Percentiles rank a stretch among this genome's conserved stretches.
Conservation (phyloP, 2,888 invertebrate species). For the Campoplex capitator region DNA sequence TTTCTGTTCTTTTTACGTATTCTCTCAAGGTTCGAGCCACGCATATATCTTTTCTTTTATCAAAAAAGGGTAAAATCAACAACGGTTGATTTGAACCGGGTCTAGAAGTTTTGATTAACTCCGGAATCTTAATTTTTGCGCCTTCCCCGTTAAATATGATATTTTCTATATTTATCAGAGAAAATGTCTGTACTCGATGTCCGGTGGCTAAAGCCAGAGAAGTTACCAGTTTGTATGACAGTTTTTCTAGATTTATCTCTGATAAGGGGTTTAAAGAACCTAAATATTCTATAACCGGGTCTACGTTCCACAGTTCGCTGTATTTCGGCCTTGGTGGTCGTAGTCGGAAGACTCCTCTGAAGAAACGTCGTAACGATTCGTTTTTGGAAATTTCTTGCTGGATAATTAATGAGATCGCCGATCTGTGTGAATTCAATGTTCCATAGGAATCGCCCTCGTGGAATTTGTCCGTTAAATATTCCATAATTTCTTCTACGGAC, state of each 20-base stretch:
- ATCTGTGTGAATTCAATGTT: conserved; percentile 60
- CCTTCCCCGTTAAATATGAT: conserved; percentile 44
- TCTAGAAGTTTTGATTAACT: conserved; percentile 51
- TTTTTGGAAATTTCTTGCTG: conserved; percentile 59
- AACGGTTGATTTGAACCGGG: conserved; percentile 35
- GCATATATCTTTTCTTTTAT: conserved; percentile 40
- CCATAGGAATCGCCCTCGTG: conserved; percentile 42
- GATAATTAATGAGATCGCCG: conserved; percentile 72
- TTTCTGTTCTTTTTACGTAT: conserved; percentile 45
- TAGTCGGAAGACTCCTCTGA: conserved; percentile 38
- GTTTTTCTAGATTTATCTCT: conserved; percentile 26
- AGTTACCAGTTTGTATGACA: conserved; percentile 41
- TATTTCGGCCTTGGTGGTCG: conserved; percentile 49
- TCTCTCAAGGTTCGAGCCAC: conserved; percentile 17
- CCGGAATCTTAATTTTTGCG: conserved; percentile 45
- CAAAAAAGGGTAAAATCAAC: conserved; percentile 38
- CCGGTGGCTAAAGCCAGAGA: conserved; percentile 62
- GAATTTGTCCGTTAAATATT: conserved; percentile 60
- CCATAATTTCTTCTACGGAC: conserved; percentile 53
- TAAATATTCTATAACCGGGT: conserved; percentile 41
- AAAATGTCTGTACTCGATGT: conserved; percentile 64
- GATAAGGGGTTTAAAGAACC: conserved; percentile 25
- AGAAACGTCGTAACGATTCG: conserved; percentile 40
- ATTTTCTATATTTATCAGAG: conserved; percentile 61
- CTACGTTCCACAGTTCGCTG: conserved; percentile 31